A percentile compares a stretch with the other conserved stretches of the same genome.
Evolutionary conservation across 2,888 invertebrate species (phyloP).

Genomic region (Sarcophaga carnaria): DNA sequence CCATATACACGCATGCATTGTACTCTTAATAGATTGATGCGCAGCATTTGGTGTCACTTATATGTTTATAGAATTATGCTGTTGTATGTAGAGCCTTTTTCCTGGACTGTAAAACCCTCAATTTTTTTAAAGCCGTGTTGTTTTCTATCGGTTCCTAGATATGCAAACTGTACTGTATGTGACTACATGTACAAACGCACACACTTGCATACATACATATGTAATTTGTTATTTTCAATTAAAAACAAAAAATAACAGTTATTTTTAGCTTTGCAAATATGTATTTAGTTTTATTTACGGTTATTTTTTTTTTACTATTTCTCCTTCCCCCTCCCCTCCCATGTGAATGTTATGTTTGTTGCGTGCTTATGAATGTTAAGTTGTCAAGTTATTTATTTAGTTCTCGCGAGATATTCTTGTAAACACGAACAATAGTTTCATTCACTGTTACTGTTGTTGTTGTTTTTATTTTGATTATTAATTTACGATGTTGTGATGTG

Average conservation of each 20-base stretch:
- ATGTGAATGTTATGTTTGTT: background rate
- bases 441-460: background rate
- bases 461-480: background rate
- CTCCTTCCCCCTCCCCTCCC: no score
- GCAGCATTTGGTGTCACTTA: no score
- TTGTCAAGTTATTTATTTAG: constrained; percentile 2
- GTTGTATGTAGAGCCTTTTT: no score
- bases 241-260: no score
- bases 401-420: constrained; percentile 6
- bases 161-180: background rate
- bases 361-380: constrained; percentile 5
- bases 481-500: background rate
- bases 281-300: background rate
- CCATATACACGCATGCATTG: no score
- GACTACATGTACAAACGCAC: background rate
- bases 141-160: background rate
- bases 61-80: no score
- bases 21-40: no score
- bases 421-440: background rate
- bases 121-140: background rate
- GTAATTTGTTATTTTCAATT: background rate
- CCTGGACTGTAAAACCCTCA: no score
- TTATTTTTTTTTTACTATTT: background rate
- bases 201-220: background rate
- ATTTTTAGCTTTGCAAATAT: no score